Conservation (phyloP, 1,140 invertebrate genomes). For the Danaus plexippus region DNA sequence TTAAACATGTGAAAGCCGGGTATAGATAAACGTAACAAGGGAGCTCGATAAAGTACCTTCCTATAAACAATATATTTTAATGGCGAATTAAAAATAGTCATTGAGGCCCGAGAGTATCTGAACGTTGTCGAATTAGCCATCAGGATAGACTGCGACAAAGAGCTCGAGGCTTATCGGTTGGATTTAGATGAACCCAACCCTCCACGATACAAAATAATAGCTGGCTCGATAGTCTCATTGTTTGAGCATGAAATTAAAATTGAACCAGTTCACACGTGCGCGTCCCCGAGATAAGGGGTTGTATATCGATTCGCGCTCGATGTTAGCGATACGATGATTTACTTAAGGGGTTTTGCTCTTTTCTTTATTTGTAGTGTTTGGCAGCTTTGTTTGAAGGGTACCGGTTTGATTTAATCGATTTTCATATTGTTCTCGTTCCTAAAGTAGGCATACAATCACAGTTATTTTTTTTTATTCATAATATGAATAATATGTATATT, state of each 20-base stretch:
- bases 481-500: no score
- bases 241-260: conserved; percentile 72
- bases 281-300: conserved; percentile 61
- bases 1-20: conserved; percentile 45
- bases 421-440: no score
- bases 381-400: no score
- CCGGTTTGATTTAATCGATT: no score
- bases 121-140: conserved; percentile 59
- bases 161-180: conserved; percentile 57
- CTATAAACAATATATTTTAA: conserved; percentile 49
- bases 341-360: conserved; percentile 59
- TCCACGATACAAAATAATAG: conserved; percentile 68
- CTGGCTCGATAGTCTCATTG: conserved; percentile 67
- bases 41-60: conserved; percentile 30
- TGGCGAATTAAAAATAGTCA: conserved; percentile 46
- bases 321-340: conserved; percentile 52
- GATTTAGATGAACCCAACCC: conserved; percentile 68
- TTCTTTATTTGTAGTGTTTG: conserved; percentile 41
- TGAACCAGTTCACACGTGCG: conserved; percentile 69
- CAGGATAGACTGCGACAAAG: conserved; percentile 53
- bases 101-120: conserved; percentile 29
- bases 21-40: conserved; percentile 32
- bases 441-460: no score
- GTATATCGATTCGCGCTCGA: conserved; percentile 49
- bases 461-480: no score